Percentiles rank a stretch among this genome's conserved stretches.
These are phyloP conservation scores for Musca domestica DNA, from an alignment of 1,140 invertebrate species.

Conservation along the genomic window DNA sequence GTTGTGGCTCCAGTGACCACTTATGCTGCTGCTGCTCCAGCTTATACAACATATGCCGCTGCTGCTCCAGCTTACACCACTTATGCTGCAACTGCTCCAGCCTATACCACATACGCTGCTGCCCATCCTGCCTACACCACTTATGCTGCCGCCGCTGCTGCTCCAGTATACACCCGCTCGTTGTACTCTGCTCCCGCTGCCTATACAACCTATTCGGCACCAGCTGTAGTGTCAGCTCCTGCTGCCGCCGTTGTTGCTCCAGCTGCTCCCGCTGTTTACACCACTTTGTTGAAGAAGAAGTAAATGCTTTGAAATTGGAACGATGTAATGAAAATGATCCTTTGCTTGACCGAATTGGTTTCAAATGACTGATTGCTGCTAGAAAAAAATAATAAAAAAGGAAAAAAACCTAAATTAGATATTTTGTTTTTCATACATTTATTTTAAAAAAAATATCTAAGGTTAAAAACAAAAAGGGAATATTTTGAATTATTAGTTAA, in stretches of 20 bases:
- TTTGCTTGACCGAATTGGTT: no score
- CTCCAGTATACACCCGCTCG: not conserved
- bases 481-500: no score
- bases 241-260: not conserved
- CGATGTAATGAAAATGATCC: no score
- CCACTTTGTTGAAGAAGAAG: constrained; percentile 3
- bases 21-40: no score
- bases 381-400: no score
- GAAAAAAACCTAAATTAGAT: no score
- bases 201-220: not conserved
- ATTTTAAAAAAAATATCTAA: no score
- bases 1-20: not conserved
- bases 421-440: no score
- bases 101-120: not conserved
- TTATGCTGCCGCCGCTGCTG: not conserved
- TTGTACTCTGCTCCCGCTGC: not conserved
- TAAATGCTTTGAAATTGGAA: no score
- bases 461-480: no score
- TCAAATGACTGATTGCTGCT: no score
- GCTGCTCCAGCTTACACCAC: not conserved
- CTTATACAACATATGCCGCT: no score
- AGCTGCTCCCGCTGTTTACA: not conserved
- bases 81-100: not conserved
- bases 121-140: not conserved
- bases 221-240: not conserved